phyloP scores from a whole-genome alignment of 2,113 vertebrate genomes.

The Scophthalmus maximus region DNA sequence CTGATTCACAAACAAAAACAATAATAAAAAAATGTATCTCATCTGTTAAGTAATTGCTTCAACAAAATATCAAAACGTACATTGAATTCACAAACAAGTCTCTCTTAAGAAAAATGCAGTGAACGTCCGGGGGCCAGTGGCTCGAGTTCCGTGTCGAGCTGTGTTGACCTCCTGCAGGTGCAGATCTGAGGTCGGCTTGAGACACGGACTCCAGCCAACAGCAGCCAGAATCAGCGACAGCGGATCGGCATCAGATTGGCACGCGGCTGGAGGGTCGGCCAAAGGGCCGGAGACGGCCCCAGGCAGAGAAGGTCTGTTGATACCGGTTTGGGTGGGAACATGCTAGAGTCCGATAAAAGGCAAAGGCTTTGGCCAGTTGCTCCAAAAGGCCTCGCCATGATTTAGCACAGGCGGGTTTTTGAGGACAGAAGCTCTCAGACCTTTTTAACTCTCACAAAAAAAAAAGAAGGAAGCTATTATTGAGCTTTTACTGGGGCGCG shows the following conservation, averaged over 20 bases:
- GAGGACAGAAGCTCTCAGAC: not conserved
- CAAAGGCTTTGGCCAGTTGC: slow-evolving; percentile 61
- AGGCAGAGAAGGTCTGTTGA: slow-evolving; percentile 65
- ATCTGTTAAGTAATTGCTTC: slow-evolving; percentile 60
- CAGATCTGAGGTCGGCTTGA: slow-evolving; percentile 63
- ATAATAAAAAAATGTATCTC: slow-evolving; percentile 43
- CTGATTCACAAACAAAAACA: slow-evolving; percentile 43
- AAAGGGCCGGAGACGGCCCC: slow-evolving; percentile 65
- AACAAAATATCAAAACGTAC: slow-evolving; percentile 75
- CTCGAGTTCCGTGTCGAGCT: slow-evolving; percentile 65
- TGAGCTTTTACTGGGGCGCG: not conserved
- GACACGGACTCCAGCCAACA: slow-evolving; percentile 35
- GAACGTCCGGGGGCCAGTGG: slow-evolving; percentile 69
- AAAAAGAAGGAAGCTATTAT: too few relatives aligned
- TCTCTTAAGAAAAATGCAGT: slow-evolving; percentile 72
- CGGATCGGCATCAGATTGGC: slow-evolving; percentile 69
- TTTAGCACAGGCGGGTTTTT: too few relatives aligned
- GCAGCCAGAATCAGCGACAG: slow-evolving; percentile 40
- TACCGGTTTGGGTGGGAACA: slow-evolving; percentile 62
- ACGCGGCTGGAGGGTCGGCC: slow-evolving; percentile 73
- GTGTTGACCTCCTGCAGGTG: slow-evolving; percentile 48
- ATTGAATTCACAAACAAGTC: slow-evolving; percentile 69
- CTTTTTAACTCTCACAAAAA: not conserved
- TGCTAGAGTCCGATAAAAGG: slow-evolving; percentile 57
- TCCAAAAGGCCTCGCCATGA: slow-evolving; percentile 48